A percentile compares a stretch with the other conserved stretches of the same genome.
Evolutionary conservation across 2,888 invertebrate species (phyloP).

Genomic region (Drosophila maculinotata): DNA sequence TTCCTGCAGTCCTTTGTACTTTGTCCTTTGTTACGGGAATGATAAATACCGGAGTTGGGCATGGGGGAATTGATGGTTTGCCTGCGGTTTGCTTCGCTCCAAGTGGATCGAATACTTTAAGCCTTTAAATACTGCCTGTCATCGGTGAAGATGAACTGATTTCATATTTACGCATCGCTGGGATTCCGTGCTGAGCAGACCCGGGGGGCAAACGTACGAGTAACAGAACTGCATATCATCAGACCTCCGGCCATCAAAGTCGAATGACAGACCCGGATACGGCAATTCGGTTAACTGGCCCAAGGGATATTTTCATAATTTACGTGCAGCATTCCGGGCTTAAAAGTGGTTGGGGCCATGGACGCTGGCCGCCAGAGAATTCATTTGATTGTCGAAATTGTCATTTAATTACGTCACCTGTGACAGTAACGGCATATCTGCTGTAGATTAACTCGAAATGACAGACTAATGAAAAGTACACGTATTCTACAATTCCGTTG

Average conservation of each 20-base stretch:
- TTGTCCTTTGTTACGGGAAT: constrained; percentile 1
- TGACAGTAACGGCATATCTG: constrained; percentile 7
- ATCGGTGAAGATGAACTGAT: constrained; percentile 41
- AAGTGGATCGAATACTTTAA: constrained; percentile 17
- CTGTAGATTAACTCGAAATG: constrained; percentile 2
- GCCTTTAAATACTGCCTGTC: constrained; percentile 42
- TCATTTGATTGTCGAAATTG: constrained; percentile 39
- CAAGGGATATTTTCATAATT: constrained; percentile 60
- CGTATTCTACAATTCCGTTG: neutral
- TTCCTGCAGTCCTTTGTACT: neutral
- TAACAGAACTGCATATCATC: constrained; percentile 38
- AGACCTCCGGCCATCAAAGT: constrained; percentile 39
- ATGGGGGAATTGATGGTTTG: constrained; percentile 30
- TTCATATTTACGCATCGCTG: constrained; percentile 63
- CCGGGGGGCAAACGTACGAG: neutral
- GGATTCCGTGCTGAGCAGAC: neutral
- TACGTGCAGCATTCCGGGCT: constrained; percentile 32
- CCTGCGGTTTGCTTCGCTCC: neutral
- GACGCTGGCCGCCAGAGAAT: constrained; percentile 1
- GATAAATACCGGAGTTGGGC: constrained; percentile 22
- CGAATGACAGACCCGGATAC: constrained; percentile 28
- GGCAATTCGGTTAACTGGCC: constrained; percentile 9
- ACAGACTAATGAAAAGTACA: constrained; percentile 9
- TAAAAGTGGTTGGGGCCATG: neutral
- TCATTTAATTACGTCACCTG: constrained; percentile 49